Conservation (phyloP, 2,113 vertebrate genomes). For the Pristiophorus japonicus region DNA sequence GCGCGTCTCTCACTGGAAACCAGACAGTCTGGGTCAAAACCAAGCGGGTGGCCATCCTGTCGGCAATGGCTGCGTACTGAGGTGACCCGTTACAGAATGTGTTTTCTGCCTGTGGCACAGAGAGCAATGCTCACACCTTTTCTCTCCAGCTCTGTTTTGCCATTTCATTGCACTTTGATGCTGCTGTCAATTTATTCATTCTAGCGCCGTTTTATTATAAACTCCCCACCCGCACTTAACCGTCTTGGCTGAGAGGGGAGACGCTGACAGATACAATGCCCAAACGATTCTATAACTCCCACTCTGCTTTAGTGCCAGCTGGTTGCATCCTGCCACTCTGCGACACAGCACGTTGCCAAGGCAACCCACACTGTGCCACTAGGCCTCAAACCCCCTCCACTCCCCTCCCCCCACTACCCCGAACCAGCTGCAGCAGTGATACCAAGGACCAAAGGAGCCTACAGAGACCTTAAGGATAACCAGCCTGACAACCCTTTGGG, state of each 20-base stretch:
- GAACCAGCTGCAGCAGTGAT: not conserved
- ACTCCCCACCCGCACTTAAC: not conserved
- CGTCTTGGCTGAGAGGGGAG: not conserved
- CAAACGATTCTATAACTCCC: not conserved
- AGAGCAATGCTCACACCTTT: too few species aligned
- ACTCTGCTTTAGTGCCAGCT: not conserved
- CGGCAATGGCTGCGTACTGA: too few species aligned
- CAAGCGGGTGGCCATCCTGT: too few species aligned
- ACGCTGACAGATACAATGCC: not conserved
- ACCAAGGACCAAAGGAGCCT: not conserved
- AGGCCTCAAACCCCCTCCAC: not conserved
- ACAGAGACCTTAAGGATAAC: not conserved
- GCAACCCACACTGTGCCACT: not conserved
- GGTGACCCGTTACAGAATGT: too few species aligned
- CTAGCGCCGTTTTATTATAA: not conserved
- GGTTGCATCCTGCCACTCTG: not conserved
- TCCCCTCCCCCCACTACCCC: too few species aligned
- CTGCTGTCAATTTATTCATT: not conserved
- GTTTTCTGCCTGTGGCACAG: too few species aligned
- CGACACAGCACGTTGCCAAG: not conserved
- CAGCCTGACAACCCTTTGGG: not conserved
- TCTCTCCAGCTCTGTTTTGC: not conserved
- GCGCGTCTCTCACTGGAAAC: too few species aligned
- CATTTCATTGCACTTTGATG: not conserved
- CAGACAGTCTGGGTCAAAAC: too few species aligned